phyloP scores from a whole-genome alignment of 2,888 invertebrate species.

The Agrotis ipsilon region DNA sequence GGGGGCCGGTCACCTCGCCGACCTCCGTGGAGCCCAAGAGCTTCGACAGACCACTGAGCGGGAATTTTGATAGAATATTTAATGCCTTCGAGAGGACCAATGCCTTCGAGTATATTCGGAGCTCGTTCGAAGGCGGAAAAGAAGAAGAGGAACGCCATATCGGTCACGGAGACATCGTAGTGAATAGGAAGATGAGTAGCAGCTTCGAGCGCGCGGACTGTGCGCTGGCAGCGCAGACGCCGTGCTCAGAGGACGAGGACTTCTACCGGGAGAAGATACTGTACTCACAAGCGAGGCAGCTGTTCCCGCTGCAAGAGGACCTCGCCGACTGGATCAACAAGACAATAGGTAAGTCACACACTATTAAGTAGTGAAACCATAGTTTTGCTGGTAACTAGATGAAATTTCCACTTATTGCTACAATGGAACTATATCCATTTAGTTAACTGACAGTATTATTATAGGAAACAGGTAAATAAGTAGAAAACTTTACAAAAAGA shows the following conservation, averaged over 20 bases:
- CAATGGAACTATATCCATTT: neutral
- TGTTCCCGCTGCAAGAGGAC: conserved; percentile 96
- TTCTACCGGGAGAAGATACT: conserved; percentile 94
- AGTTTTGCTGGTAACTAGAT: neutral
- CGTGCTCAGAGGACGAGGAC: conserved; percentile 92
- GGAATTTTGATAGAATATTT: conserved; percentile 88
- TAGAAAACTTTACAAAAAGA: conserved; percentile 5
- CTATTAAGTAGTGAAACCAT: neutral
- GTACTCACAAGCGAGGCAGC: conserved; percentile 94
- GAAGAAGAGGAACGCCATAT: conserved; percentile 78
- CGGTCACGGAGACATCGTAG: conserved; percentile 85
- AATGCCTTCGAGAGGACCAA: conserved; percentile 89
- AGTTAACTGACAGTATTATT: neutral
- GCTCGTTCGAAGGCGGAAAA: conserved; percentile 72
- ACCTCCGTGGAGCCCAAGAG: conserved; percentile 80
- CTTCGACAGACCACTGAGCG: conserved; percentile 86
- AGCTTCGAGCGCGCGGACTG: conserved; percentile 88
- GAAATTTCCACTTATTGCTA: neutral
- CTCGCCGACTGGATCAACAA: conserved; percentile 97
- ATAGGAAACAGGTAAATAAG: conserved; percentile 9
- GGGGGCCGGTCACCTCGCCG: conserved; percentile 91
- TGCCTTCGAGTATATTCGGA: conserved; percentile 85
- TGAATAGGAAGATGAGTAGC: conserved; percentile 87
- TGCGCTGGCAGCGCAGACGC: conserved; percentile 89
- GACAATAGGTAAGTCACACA: conserved; percentile 93